Evolutionary conservation across 2,113 vertebrate species (phyloP).

Genomic region (Limanda limanda): DNA sequence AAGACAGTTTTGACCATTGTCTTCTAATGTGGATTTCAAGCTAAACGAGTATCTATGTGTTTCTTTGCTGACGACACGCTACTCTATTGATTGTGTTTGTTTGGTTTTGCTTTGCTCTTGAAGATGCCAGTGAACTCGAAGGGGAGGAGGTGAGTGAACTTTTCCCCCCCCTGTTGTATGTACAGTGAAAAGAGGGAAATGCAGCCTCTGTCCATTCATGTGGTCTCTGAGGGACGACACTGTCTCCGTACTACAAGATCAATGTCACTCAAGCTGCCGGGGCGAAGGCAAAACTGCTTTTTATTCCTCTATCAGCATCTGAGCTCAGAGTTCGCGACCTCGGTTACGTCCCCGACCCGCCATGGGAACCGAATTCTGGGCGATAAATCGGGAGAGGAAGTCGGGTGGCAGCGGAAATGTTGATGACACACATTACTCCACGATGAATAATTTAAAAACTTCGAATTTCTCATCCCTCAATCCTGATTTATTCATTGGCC

Average conservation of each 20-base stretch:
- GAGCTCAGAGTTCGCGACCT: constrained; percentile 64
- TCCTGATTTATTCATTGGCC: constrained; percentile 50
- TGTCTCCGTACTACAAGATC: constrained; percentile 59
- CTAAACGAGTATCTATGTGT: background rate
- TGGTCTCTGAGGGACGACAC: constrained; percentile 44
- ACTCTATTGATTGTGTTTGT: background rate
- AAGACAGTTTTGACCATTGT: background rate
- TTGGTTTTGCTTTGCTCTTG: background rate
- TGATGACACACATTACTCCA: constrained; percentile 30
- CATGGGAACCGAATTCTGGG: constrained; percentile 26
- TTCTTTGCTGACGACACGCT: background rate
- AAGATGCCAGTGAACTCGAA: background rate
- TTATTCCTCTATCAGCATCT: constrained; percentile 50
- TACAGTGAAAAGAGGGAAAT: constrained; percentile 24
- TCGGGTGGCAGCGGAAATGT: constrained; percentile 1
- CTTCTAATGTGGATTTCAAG: too few species aligned
- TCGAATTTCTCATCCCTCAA: constrained; percentile 10
- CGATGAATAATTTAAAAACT: constrained; percentile 44
- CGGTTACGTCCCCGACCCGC: constrained; percentile 32
- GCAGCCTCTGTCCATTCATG: constrained; percentile 3
- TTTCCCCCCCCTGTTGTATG: background rate
- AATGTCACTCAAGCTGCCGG: constrained; percentile 65
- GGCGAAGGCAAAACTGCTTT: constrained; percentile 48
- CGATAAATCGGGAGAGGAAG: constrained; percentile 34
- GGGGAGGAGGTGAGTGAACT: constrained; percentile 6